These are phyloP conservation scores for Coregonus suidteri DNA, from an alignment of 2,797 vertebrate species.

Conservation along the genomic window DNA sequence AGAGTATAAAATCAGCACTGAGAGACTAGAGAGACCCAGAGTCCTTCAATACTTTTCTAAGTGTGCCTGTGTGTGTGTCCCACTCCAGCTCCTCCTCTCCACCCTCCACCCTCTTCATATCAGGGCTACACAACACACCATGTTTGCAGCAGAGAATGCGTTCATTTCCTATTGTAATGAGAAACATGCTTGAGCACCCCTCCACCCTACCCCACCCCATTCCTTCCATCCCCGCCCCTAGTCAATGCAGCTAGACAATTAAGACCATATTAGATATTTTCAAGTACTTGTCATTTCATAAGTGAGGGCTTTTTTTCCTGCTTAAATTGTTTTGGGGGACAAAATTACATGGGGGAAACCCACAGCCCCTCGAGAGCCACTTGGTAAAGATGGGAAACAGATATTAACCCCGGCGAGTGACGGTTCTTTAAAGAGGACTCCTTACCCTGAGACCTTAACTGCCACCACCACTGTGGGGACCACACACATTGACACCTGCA, in stretches of 20 bases:
- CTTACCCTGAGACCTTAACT: conserved; percentile 34
- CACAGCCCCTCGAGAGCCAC: conserved; percentile 74
- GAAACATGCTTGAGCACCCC: conserved; percentile 73
- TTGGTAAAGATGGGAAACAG: conserved; percentile 79
- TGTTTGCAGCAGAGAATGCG: conserved; percentile 55
- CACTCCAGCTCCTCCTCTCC: conserved; percentile 19
- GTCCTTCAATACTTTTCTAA: conserved; percentile 50
- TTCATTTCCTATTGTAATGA: conserved; percentile 74
- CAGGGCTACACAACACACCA: conserved; percentile 41
- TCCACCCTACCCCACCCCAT: conserved; percentile 27
- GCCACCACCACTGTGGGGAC: conserved; percentile 32
- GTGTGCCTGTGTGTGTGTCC: conserved; percentile 48
- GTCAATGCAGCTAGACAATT: conserved; percentile 77
- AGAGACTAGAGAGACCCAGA: conserved; percentile 24
- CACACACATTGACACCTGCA: conserved; percentile 69
- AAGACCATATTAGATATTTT: conserved; percentile 86
- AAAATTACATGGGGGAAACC: conserved; percentile 63
- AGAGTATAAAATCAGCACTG: conserved; percentile 41
- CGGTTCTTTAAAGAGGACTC: conserved; percentile 73
- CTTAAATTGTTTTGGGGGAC: background rate
- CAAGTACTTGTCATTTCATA: conserved; percentile 84
- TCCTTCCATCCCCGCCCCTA: conserved; percentile 67
- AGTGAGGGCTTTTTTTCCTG: conserved; percentile 62
- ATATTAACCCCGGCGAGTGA: conserved; percentile 76
- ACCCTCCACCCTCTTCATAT: too few species aligned